Conservation (phyloP, 2,888 invertebrate species). For the Apotomis capreana region DNA sequence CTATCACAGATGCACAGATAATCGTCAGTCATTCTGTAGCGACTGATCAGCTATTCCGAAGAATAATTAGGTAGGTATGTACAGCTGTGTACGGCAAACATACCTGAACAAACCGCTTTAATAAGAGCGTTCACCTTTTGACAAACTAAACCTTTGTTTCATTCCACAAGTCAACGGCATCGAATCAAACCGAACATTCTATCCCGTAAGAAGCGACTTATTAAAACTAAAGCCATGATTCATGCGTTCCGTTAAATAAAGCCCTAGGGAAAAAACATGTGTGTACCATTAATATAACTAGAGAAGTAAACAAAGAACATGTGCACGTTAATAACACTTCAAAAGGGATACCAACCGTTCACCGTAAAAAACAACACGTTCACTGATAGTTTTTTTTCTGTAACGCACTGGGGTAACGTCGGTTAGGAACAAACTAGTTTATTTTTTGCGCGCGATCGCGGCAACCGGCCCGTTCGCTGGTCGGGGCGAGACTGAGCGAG, state of each 20-base stretch:
- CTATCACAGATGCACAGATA: constrained; percentile 54
- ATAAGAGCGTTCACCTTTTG: constrained; percentile 78
- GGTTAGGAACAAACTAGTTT: constrained; percentile 80
- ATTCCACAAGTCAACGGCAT: constrained; percentile 75
- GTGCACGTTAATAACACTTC: constrained; percentile 57
- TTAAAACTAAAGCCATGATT: constrained; percentile 73
- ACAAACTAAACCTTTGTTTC: constrained; percentile 79
- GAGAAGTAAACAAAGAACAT: constrained; percentile 75
- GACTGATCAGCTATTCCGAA: constrained; percentile 23
- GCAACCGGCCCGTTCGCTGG: constrained; percentile 68
- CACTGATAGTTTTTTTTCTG: constrained; percentile 69
- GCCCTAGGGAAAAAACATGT: constrained; percentile 66
- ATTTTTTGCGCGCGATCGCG: constrained; percentile 75
- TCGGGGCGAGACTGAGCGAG: constrained; percentile 62
- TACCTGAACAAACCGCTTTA: constrained; percentile 66
- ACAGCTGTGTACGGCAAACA: constrained; percentile 54
- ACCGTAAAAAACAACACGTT: constrained; percentile 68
- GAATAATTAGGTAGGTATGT: constrained; percentile 27
- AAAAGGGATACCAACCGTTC: constrained; percentile 73
- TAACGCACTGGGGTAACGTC: constrained; percentile 67
- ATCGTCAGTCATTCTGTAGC: constrained; percentile 65
- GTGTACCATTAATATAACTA: constrained; percentile 62
- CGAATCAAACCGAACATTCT: constrained; percentile 78
- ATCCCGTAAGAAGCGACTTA: constrained; percentile 81
- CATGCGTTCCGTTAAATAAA: constrained; percentile 69